Base-by-base conservation (phyloP, 1,140 invertebrate genomes). In the Chionoecetes opilio region DNA sequence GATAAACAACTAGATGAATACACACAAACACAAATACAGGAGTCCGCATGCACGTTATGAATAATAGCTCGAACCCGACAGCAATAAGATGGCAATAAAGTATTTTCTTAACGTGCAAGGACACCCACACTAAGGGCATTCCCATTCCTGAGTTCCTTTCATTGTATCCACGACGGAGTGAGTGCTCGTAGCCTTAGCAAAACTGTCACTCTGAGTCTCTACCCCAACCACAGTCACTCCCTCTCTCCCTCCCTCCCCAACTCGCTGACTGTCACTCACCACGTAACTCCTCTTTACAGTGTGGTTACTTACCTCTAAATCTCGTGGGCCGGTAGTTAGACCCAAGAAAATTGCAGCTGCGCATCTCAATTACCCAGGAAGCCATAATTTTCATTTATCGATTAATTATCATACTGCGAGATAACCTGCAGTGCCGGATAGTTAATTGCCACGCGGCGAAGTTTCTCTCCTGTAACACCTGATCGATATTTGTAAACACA, bases 311-410 rank as follows among this genome's bases (percentile, higher is more conserved):
- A 35, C 86, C 86, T 88, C 37, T 92, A 63, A 82, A 34, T 82
- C 34, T 38, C 53, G 29, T 26, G 6, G n/a, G 63, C 14, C 53
- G 53, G 90, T 92, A 92, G 53, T 92, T 92, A 92, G 90, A 41
- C 32, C 90, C 31, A 75, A 35, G 90, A 82, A 82, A 92, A 92
- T 92, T 92, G 37, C 53, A 82, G 53, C 75, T 82, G 75, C 90
- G 90, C 90, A 92, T 92, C 90, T 92, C 90, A 92, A 92, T 92
- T 92, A 92, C 32, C 90, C 38, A 32, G 8, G 21, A 75, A 29
- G 46, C 90, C 75, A 34, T 92, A 92, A 92, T 92, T 82, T 82
- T 34, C 90, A 35, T 92, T 82, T 82, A 82, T 82, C 53, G 75
- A 82, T 92, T 91, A 75, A 63, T 91, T 82, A 75, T 75, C 46